phyloP scores from a whole-genome alignment of 2,888 invertebrate genomes.

The Thera obeliscata region DNA sequence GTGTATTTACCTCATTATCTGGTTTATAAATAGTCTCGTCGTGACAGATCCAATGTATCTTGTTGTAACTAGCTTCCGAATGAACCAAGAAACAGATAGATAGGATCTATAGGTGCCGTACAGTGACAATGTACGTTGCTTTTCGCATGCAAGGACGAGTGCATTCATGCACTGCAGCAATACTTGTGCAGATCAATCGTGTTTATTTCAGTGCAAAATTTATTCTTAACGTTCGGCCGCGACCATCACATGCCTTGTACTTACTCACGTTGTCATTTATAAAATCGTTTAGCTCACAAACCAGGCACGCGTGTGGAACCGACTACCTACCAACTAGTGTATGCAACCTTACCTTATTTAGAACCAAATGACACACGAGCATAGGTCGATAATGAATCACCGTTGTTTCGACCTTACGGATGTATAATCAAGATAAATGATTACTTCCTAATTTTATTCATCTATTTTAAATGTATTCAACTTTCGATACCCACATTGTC shows the following conservation, averaged over 20 bases:
- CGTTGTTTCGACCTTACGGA: slow-evolving; percentile 18
- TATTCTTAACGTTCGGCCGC: slow-evolving; percentile 23
- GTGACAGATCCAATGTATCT: slow-evolving; percentile 49
- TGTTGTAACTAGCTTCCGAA: slow-evolving; percentile 55
- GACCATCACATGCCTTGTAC: slow-evolving; percentile 31
- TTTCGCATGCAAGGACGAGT: slow-evolving; percentile 76
- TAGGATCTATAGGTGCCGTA: slow-evolving; percentile 56
- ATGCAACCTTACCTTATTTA: slow-evolving; percentile 37
- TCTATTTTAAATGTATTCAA: not conserved
- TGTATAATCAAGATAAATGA: slow-evolving; percentile 15
- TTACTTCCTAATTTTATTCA: slow-evolving; percentile 6
- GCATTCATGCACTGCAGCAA: slow-evolving; percentile 62
- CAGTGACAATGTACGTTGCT: slow-evolving; percentile 57
- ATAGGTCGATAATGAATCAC: slow-evolving; percentile 38
- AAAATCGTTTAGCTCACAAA: slow-evolving; percentile 34
- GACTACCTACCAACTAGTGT: slow-evolving; percentile 13
- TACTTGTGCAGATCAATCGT: slow-evolving; percentile 23
- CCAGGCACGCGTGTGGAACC: slow-evolving; percentile 29
- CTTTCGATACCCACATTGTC: no score
- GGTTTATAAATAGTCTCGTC: slow-evolving; percentile 41
- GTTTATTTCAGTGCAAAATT: slow-evolving; percentile 35
- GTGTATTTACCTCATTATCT: slow-evolving; percentile 47
- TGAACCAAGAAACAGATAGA: slow-evolving; percentile 60
- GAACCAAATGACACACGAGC: slow-evolving; percentile 31
- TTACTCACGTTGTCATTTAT: slow-evolving; percentile 28